Base-by-base conservation (phyloP, 2,888 invertebrate species). In the Torymus aiolomorphi region DNA sequence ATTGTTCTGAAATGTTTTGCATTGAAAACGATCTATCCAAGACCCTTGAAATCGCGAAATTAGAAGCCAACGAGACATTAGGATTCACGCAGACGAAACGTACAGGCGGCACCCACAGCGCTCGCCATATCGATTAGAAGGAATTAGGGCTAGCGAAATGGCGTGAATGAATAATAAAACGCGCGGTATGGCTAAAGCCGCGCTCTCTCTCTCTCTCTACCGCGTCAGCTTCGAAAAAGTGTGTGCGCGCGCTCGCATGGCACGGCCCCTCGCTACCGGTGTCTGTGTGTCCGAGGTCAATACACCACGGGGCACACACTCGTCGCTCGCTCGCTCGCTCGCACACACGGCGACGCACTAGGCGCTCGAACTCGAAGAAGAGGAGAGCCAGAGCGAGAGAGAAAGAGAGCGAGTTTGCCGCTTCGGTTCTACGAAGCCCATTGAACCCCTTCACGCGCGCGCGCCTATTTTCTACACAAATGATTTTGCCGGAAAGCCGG, bases 311-410 rank as follows among this genome's bases (percentile, higher is more conserved):
- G 70, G 16, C 76, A 62, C 59, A 61, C 2, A 66, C 62, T 72
- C 72, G 74, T 66, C 70, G 73, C 52, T 31, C 31, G 31, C 31
- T 24, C 24, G 24, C 24, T 31, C 31, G 3, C 31, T 31, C 31
- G 31, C 31, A 31, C 31, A 31, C 31, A 31, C 31, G 31, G 8
- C 31, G 31, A 31, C 31, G 31, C 31, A 31, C 31, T 31, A 31
- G 31, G 31, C 31, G 31, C 31, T 31, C 81, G 65, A 76, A 81
- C 73, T 73, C 56, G 79, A 66, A 73, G 75, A 63, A 74, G 76
- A 82, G 81, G 76, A 78, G 76, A 82, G 79, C 76, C 52, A 69
- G 67, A 67, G 51, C 59, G 67, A 76, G 76, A 82, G 79, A 79
- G 52, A 69, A 67, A 67, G 56, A 59, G 67, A 76, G 65, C 76